A percentile compares a stretch with the other conserved stretches of the same genome.
These are phyloP conservation scores for Plagodis dolabraria DNA, from an alignment of 2,888 invertebrate genomes.

Conservation along the genomic window DNA sequence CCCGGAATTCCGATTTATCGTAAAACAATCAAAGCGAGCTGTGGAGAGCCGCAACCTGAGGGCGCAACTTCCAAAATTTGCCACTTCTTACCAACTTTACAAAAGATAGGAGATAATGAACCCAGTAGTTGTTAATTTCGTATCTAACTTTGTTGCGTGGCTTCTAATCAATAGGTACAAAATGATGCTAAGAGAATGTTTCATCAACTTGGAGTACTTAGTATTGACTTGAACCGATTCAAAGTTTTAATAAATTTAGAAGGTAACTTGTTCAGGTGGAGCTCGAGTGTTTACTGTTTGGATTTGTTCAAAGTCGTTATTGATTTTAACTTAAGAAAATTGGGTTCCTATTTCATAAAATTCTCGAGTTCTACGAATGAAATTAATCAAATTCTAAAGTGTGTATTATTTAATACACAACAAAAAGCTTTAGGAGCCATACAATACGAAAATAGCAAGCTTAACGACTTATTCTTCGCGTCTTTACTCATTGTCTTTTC, in stretches of 20 bases:
- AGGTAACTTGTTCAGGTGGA: constrained; percentile 34
- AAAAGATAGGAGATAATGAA: constrained; percentile 69
- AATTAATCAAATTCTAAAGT: too few species aligned
- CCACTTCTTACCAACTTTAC: constrained; percentile 53
- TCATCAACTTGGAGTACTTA: constrained; percentile 30
- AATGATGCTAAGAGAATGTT: constrained; percentile 46
- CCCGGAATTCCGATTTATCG: constrained; percentile 63
- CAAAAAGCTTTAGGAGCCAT: too few species aligned
- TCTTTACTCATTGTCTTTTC: too few species aligned
- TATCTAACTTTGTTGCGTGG: constrained; percentile 57
- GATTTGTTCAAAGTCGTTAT: constrained; percentile 33
- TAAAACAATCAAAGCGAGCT: constrained; percentile 60
- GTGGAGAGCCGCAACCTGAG: constrained; percentile 24
- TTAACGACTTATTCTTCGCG: too few species aligned
- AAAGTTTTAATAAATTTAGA: constrained; percentile 37
- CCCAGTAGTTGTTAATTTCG: constrained; percentile 63
- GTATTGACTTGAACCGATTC: constrained; percentile 30
- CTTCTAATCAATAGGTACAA: constrained; percentile 54
- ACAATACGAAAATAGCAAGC: too few species aligned
- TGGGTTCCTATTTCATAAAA: neutral
- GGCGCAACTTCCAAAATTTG: constrained; percentile 41
- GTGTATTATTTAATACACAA: too few species aligned
- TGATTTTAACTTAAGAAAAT: constrained; percentile 11
- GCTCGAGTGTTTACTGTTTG: constrained; percentile 28
- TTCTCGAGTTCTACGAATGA: too few species aligned